Evolutionary conservation across 1,140 invertebrate species (phyloP), one percentile per base, ranked within the genome.

Genomic region (Tigriopus japonicus): DNA sequence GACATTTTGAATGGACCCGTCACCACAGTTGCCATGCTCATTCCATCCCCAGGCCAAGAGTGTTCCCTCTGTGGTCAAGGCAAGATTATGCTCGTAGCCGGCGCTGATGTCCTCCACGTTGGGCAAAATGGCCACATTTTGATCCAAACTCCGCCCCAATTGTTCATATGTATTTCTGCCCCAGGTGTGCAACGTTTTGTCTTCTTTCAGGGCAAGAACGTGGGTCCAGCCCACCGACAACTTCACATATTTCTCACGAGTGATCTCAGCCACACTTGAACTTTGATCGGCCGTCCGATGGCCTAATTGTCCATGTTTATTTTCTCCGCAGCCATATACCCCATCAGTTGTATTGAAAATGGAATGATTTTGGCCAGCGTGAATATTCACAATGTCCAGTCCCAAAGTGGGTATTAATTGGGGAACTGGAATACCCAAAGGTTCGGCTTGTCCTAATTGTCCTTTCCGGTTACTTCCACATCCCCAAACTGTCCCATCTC

Each of bases 1-100:
- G 42, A 85, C 72, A 70, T 85, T 77, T 21, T 77, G 73, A 19
- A 74, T 78, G 52, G 74, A 70, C 42, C 80, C 80, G 63, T 80
- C 83, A 62, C 86, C 87, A 70, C 86, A 88, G 67, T 86, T 87
- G 21, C 84, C 82, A 73, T 91, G 87, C 65, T 91, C 87, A 73
- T 90, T 90, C 86, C 86, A 91, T 6, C 87, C 87, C 86, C 86
- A 89, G n/a, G 80, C 79, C 62, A 79, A 80, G 1, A 87, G 65
- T 49, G 74, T 71, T 17, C 78, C 78, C 2, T 55, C 19, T 1
- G 15, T 15, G 52, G 28, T 41, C 13, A 61, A 6, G 12, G 10
- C 59, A 12, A 61, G 52, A 41, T 19, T 21, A 40, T 61, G 59
- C 51, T 61, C 59, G 19, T 42, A 61, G 13, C 59, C 59, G 14